Evolutionary conservation across 2,888 invertebrate genomes (phyloP), one percentile per base, ranked within the genome.

Genomic region (Scrobipalpa atriplicella): DNA sequence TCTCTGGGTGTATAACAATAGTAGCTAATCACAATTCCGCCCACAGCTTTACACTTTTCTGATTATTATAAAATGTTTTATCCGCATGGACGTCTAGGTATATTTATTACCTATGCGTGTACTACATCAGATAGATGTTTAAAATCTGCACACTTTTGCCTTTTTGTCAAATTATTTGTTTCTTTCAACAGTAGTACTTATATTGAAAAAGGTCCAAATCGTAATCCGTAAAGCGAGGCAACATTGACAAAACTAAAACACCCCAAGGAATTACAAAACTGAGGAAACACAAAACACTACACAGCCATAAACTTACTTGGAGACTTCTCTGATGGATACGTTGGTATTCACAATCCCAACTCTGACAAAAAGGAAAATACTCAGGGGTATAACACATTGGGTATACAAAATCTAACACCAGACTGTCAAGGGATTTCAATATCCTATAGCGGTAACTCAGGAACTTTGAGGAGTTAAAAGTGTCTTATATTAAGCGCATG

Each of bases 311-410:
- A 47, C 47, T 47, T 47, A 47, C 47, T 47, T 47, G 47, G 47
- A 16, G 16, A 47, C 47, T 47, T 47, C 47, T 47, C 47, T 47
- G 47, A 47, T 47, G n/a, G 47, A 47, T 47, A n/a, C n/a, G 47
- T n/a, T n/a, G n/a, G n/a, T 47, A 47, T 47, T 47, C 47, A 47
- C 47, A 16, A 47, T n/a, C 47, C 47, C 47, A 47, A 47, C 47
- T n/a, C n/a, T 47, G 47, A 47, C 47, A n/a, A 47, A 47, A 47
- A 47, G 47, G n/a, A 8, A 16, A 47, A 47, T 47, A 47, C 47
- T 47, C 47, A 7, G 18, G 52, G 52, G 19, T 52, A 21, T 47
- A 51, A 51, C 16, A 52, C 52, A 38, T 2, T 38, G 36, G 39
- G 29, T 60, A 38, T 60, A 60, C 39, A 18, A 60, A 60, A 38